Evolutionary conservation across 2,113 vertebrate genomes (phyloP).

Genomic region (Ranitomeya variabilis): DNA sequence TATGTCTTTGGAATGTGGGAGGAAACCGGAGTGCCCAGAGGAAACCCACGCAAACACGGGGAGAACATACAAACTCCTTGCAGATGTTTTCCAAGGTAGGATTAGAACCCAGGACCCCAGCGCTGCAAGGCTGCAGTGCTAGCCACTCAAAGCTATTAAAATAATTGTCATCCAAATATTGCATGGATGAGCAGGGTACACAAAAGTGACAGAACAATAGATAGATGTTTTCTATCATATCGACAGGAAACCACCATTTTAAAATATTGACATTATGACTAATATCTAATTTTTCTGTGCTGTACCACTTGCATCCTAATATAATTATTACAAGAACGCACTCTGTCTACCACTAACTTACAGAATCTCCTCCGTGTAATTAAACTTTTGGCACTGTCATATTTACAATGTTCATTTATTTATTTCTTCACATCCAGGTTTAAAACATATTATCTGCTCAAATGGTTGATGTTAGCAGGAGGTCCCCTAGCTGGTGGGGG

Average conservation of each 20-base stretch:
- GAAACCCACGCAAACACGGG: no score
- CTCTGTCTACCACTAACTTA: neutral
- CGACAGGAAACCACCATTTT: neutral
- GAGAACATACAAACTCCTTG: no score
- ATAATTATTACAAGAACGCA: neutral
- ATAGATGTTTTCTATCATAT: neutral
- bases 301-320: neutral
- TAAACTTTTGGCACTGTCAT: neutral
- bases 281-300: neutral
- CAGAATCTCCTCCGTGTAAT: neutral
- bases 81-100: no score
- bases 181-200: neutral
- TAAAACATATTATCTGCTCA: constrained; percentile 11
- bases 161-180: no score
- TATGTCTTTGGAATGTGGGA: no score
- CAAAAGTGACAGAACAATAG: neutral
- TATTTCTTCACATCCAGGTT: neutral
- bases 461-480: constrained; percentile 33
- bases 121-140: no score
- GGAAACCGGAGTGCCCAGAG: no score
- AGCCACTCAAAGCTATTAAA: no score
- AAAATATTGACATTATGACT: no score
- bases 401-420: constrained; percentile 7
- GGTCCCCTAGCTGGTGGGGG: constrained; percentile 2
- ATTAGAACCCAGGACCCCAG: no score